Conservation (phyloP, 1,140 invertebrate species). For the Hylaeus anthracinus region DNA sequence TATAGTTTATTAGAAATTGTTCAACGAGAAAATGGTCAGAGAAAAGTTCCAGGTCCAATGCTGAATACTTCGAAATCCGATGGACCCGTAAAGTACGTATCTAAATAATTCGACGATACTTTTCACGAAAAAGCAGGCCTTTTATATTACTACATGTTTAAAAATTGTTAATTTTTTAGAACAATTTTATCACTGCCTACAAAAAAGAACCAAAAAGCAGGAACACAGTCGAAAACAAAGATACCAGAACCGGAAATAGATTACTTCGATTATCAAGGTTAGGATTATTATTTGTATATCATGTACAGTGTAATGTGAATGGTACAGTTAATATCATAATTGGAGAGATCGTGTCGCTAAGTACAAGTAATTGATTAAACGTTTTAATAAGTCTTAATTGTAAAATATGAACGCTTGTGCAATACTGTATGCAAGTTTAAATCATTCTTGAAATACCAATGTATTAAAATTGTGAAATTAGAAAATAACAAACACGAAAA, state of each 20-base stretch:
- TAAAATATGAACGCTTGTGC: neutral
- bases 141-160: neutral
- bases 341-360: neutral
- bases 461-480: conserved; percentile 11
- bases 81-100: conserved; percentile 65
- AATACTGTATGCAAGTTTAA: neutral
- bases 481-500: neutral
- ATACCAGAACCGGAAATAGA: conserved; percentile 67
- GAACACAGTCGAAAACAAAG: conserved; percentile 57
- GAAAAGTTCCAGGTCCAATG: conserved; percentile 88
- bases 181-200: conserved; percentile 71
- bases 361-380: conserved; percentile 10
- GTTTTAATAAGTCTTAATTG: conserved; percentile 11
- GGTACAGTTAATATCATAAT: neutral
- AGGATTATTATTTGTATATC: conserved; percentile 27
- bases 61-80: conserved; percentile 76
- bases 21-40: conserved; percentile 88
- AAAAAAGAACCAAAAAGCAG: conserved; percentile 65
- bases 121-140: too few relatives aligned
- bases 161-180: conserved; percentile 46
- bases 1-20: conserved; percentile 90
- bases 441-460: neutral
- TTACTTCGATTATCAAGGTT: conserved; percentile 69
- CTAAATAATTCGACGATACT: too few relatives aligned
- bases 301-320: conserved; percentile 15